A percentile compares a stretch with the other conserved stretches of the same genome.
phyloP scores from a whole-genome alignment of 2,797 vertebrate genomes.

The Poeciliopsis gracilis region DNA sequence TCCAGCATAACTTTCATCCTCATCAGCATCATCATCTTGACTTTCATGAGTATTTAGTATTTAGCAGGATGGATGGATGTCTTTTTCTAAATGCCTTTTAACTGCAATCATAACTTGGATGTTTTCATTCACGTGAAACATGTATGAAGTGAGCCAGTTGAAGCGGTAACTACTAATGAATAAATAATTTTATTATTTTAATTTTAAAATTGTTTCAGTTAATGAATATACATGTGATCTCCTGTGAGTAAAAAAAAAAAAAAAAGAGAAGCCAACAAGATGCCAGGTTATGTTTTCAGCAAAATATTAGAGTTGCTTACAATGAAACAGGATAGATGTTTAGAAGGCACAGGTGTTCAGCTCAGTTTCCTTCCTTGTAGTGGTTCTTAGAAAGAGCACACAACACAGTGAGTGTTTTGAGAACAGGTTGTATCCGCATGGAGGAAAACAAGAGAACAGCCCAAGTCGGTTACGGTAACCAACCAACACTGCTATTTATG shows the following conservation, averaged over 20 bases:
- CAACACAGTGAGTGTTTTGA: slow-evolving; percentile 38
- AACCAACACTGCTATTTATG: slow-evolving; percentile 72
- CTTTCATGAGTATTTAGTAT: not conserved
- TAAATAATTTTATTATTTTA: not conserved
- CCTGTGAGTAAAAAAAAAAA: not conserved
- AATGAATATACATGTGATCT: not conserved
- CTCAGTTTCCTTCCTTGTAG: slow-evolving; percentile 12
- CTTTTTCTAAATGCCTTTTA: not conserved
- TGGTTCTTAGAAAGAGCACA: slow-evolving; percentile 33
- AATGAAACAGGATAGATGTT: slow-evolving; percentile 19
- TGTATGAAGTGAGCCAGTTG: not conserved
- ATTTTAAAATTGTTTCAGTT: not conserved
- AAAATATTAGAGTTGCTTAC: slow-evolving; percentile 16
- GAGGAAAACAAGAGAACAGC: slow-evolving; percentile 56
- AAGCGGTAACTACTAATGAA: not conserved
- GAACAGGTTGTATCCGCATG: slow-evolving; percentile 58
- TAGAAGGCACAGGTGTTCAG: slow-evolving; percentile 7
- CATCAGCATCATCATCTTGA: no score
- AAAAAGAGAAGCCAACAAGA: not conserved
- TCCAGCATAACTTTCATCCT: not conserved
- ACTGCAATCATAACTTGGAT: not conserved
- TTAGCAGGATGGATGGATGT: not conserved
- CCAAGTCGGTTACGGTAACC: slow-evolving; percentile 57
- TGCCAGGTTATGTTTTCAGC: not conserved
- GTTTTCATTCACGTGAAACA: not conserved